phyloP scores from a whole-genome alignment of 2,888 invertebrate species.

The Lysandra bellargus region DNA sequence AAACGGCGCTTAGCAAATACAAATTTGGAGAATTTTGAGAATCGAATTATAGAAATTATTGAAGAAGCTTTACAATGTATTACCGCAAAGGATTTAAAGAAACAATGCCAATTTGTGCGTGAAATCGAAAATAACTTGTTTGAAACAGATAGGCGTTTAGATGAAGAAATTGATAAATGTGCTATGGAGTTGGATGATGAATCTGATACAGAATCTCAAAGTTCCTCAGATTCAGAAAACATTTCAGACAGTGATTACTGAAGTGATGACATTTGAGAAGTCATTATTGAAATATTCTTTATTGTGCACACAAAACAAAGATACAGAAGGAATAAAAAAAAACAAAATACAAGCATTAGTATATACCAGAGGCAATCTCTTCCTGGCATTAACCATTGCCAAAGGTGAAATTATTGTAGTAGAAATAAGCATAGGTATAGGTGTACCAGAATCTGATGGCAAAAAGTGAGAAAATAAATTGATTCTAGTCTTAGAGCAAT shows the following conservation, averaged over 20 bases:
- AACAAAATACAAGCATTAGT: too few relatives aligned
- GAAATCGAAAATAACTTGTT: slow-evolving; percentile 2
- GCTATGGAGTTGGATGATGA: slow-evolving; percentile 16
- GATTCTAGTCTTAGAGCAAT: too few relatives aligned
- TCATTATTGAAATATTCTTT: background rate
- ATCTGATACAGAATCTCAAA: slow-evolving; percentile 8
- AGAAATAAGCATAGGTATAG: too few relatives aligned
- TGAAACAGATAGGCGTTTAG: background rate
- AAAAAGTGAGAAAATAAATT: too few relatives aligned
- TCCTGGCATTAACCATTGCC: too few relatives aligned
- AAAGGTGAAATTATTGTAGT: too few relatives aligned
- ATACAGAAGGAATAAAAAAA: too few relatives aligned
- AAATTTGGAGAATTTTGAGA: slow-evolving; percentile 29
- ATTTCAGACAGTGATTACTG: slow-evolving; percentile 17
- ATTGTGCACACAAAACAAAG: background rate
- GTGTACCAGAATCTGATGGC: too few relatives aligned
- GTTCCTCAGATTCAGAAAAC: background rate
- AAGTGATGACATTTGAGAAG: background rate
- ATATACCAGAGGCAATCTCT: too few relatives aligned
- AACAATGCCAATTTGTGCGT: slow-evolving; percentile 14
- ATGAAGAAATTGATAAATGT: slow-evolving; percentile 18
- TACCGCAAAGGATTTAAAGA: background rate
- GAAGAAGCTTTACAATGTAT: slow-evolving; percentile 14
- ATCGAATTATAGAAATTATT: background rate
- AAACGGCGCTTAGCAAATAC: slow-evolving; percentile 40